Conservation (phyloP, 2,888 invertebrate species). For the Callosobruchus maculatus region DNA sequence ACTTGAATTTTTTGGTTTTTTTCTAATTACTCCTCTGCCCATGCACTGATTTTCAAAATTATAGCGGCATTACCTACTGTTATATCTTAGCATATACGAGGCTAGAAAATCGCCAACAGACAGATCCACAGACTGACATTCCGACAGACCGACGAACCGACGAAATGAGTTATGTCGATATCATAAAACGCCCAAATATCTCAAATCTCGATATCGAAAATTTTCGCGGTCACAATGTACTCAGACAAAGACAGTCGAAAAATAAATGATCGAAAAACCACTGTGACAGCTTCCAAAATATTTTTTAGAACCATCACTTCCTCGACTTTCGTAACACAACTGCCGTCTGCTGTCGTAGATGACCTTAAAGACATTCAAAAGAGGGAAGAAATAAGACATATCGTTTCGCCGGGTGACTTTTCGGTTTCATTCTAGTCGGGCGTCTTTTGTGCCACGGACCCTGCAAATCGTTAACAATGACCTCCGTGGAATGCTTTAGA, state of each 20-base stretch:
- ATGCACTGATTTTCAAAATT: too few species aligned
- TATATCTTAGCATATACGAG: too few species aligned
- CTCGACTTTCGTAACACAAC: neutral
- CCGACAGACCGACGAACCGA: too few species aligned
- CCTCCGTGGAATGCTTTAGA: constrained; percentile 23
- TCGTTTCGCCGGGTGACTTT: constrained; percentile 15
- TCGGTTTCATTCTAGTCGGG: constrained; percentile 6
- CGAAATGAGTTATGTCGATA: too few species aligned
- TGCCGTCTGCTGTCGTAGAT: neutral
- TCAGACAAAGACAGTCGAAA: neutral
- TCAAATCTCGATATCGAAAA: too few species aligned
- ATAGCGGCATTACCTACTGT: too few species aligned
- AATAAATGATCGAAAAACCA: neutral
- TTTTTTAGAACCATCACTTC: neutral
- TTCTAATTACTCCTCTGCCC: too few species aligned
- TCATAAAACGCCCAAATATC: too few species aligned
- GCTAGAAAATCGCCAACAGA: too few species aligned
- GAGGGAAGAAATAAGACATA: constrained; percentile 16
- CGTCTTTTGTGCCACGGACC: constrained; percentile 12
- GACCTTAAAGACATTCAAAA: constrained; percentile 14
- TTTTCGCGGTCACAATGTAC: too few species aligned
- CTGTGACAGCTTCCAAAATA: neutral
- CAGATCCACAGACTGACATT: too few species aligned
- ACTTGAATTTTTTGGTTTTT: too few species aligned
- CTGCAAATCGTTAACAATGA: constrained; percentile 25